Evolutionary conservation across 2,113 vertebrate genomes (phyloP), one percentile per base, ranked within the genome.

Genomic region (Zeus faber): DNA sequence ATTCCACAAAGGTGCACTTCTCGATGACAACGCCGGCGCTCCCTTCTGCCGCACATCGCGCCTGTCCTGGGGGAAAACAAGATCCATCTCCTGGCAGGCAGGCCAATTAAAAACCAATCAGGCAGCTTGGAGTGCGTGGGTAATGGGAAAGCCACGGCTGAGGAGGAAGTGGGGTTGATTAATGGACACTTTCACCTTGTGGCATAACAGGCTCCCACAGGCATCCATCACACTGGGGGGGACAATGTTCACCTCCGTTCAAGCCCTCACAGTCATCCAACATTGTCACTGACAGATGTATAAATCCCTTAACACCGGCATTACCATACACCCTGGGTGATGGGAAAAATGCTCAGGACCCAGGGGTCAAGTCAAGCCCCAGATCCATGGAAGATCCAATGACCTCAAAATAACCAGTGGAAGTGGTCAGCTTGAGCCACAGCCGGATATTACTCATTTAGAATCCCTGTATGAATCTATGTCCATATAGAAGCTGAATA

Each of bases 31-130:
- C 45, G 33, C 5, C 18, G 54, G 62, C 49, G 24, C 46, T 56
- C 65, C 41, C 54, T 18, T 49, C 51, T 62, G 65, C n/a, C 76
- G 67, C 70, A 67, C 57, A 54, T 77, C 24, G 29, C 74, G 74
- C 60, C 68, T 61, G 63, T 81, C 76, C 66, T 49, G 35, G 2
- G 72, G 74, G 75, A 83, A 82, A 85, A 87, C 84, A 84, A 85
- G 83, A 91, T 90, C 81, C 88, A 86, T 89, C 86, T 87, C 84
- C 80, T 79, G 72, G 78, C 72, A 67, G 77, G 77, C 67, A 74
- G 79, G 86, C 87, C 88, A 91, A 89, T 90, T 90, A 89, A 89
- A 91, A 90, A 87, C 82, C 87, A 89, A 90, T 91, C 88, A 87
- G 82, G 86, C 77, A 70, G 82, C 87, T 85, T 75, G 74, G 81